Evolutionary conservation across 92 coral and sea anemone species (phyloP), one percentile per base, ranked within the genome.

Genomic region (Heliopora coerulea): DNA sequence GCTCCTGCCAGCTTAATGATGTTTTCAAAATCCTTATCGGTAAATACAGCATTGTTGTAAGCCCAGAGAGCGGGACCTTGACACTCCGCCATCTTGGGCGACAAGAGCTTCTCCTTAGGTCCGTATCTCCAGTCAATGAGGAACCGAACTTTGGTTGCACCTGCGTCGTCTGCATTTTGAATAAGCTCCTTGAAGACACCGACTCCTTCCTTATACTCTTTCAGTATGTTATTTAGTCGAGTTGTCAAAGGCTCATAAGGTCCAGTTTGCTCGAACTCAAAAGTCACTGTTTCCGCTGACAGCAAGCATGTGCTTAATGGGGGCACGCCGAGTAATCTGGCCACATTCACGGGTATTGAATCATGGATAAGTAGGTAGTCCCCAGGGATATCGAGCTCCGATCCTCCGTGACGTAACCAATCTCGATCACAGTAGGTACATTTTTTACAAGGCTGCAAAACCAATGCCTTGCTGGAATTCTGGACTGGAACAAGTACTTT

Each of bases 1-100:
- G 96, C 96, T 33, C 92, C 92, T 12, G 92, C 97, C 15, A 92
- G 88, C 72, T 89, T 92, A 87, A 83, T 92, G 62, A 92, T 89
- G 81, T 89, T 92, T 54, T 89, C 92, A 83, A 92, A 92, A 78
- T 92, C 97, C 24, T 60, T 85, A 70, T 92, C 96, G 27, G 86
- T 85, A 80, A 92, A 92, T 5, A 90, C 66, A 30, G 96, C 86
- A 59, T 92, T 80, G 69, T 92, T 92, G 88, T 87, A 92, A 4
- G 82, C 85, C 97, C 97, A 92, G 59, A 92, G 54, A 15, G 97
- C 91, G 8, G 97, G 96, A 44, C 97, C 97, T 78, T 92, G 97
- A 12, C 90, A 86, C 46, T 87, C 89, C 15, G 87, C 81, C 87
- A 92, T 87, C 59, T 90, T 96, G 20, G 92, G 78, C 21, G 96